Base-by-base conservation (phyloP, 2,113 vertebrate genomes). In the Amphiprion ocellaris region DNA sequence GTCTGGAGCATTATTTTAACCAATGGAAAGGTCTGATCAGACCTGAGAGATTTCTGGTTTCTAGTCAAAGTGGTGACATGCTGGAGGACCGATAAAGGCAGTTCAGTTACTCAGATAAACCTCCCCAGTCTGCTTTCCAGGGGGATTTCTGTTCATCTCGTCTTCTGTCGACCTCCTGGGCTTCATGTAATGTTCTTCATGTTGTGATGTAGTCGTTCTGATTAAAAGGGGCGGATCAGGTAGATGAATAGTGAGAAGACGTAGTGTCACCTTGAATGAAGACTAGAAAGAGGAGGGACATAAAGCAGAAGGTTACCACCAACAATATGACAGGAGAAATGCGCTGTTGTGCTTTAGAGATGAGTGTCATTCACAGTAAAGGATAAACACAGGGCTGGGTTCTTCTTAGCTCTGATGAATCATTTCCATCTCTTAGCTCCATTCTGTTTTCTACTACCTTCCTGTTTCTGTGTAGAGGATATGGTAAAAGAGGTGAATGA, bases 231-330 rank as follows among this genome's bases (percentile, higher is more conserved):
- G 19, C 15, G 61, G 41, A 11, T 10, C 6, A n/a, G 16, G 47
- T 28, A 14, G 69, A 72, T 77, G 58, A 47, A 67, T 8, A 58
- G 44, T 24, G 54, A 33, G 47, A 52, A 16, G 24, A 23, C 16
- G 10, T 49, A 4, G 14, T n/a, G 60, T 86, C 61, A 68, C 70
- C 70, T 85, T 81, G 33, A 56, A 41, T n/a, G 61, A 41, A 44
- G 9, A 50, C 53, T 19, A 16, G 21, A 16, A 61, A 30, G 66
- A 17, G 17, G 17, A 7, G 7, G 1, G 33, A 37, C 33, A 9
- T 1, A 59, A 58, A 10, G 44, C 28, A 17, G 8, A 33, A 26
- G 16, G 12, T 44, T 23, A 11, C 4, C 41, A 14, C 28, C 44
- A 33, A 6, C 5, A 61, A 8, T 8, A 23, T 52, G 0, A 33